These are phyloP conservation scores for Nylanderia fulva DNA, from an alignment of 1,140 invertebrate genomes.

Conservation along the genomic window DNA sequence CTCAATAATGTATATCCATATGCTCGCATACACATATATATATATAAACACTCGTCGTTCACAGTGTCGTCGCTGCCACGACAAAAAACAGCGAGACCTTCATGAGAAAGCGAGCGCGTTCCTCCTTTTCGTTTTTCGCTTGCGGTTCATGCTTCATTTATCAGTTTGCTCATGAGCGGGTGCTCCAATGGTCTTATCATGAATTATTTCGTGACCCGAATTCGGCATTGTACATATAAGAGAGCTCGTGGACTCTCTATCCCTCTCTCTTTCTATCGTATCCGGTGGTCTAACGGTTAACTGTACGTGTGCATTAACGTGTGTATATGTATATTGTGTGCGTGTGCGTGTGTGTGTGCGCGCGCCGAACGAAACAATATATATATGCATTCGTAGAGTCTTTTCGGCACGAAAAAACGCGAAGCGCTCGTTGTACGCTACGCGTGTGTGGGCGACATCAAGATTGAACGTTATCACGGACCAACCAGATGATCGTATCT, in stretches of 20 bases:
- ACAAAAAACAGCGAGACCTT: slow-evolving; percentile 28
- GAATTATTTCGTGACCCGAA: slow-evolving; percentile 79
- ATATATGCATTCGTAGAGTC: slow-evolving; percentile 59
- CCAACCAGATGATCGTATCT: slow-evolving; percentile 57
- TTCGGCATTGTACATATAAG: slow-evolving; percentile 68
- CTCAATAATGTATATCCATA: slow-evolving; percentile 56
- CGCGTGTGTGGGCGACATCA: slow-evolving; percentile 32
- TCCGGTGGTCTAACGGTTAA: slow-evolving; percentile 69
- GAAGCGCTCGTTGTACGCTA: slow-evolving; percentile 28
- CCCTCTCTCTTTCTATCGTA: slow-evolving; percentile 52
- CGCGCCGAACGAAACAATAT: slow-evolving; percentile 59
- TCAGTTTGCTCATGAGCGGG: slow-evolving; percentile 52
- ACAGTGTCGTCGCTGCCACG: too few relatives aligned
- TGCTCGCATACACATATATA: background rate
- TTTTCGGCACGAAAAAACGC: slow-evolving; percentile 45
- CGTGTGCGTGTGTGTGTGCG: background rate
- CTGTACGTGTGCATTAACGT: slow-evolving; percentile 21
- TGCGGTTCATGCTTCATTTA: slow-evolving; percentile 66
- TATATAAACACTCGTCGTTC: background rate
- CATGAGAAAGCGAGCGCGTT: slow-evolving; percentile 8
- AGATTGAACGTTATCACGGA: slow-evolving; percentile 65
- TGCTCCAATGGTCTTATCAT: slow-evolving; percentile 74
- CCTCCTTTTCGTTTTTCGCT: background rate
- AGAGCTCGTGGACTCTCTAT: slow-evolving; percentile 13
- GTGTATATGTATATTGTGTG: background rate